phyloP scores from a whole-genome alignment of 2,797 vertebrate species.

The Tachyglossus aculeatus region DNA sequence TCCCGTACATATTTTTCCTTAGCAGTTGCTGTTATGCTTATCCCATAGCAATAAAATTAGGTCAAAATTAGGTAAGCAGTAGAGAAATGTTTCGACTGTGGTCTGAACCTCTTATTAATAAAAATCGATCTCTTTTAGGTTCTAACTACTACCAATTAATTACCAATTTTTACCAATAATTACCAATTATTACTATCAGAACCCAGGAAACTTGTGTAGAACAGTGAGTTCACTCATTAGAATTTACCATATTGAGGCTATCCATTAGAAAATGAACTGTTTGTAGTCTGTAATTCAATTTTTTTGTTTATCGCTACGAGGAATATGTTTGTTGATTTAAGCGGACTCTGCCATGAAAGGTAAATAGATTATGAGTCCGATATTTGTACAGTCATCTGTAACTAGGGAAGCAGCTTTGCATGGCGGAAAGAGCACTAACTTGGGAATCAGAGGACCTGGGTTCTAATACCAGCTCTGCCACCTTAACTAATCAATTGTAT shows the following conservation, averaged over 20 bases:
- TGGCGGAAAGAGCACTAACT: too few relatives aligned
- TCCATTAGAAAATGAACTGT: background rate
- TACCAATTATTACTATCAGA: background rate
- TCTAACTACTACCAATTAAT: too few relatives aligned
- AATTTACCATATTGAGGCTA: background rate
- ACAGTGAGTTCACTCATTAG: background rate
- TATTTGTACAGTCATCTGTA: too few relatives aligned
- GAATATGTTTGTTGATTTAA: background rate
- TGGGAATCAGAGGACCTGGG: too few relatives aligned
- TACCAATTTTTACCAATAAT: background rate
- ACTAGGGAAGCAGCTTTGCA: too few relatives aligned
- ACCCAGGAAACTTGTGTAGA: conserved; percentile 19
- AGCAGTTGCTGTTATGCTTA: background rate
- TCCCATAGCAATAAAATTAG: too few relatives aligned
- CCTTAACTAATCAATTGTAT: too few relatives aligned
- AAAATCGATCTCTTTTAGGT: too few relatives aligned
- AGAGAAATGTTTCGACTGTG: too few relatives aligned
- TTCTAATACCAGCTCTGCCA: too few relatives aligned
- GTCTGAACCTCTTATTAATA: too few relatives aligned
- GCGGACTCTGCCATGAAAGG: background rate
- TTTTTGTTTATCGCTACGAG: background rate
- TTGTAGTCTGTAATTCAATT: background rate
- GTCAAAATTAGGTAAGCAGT: too few relatives aligned
- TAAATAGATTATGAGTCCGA: background rate
- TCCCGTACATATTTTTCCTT: background rate